Evolutionary conservation across 2,797 vertebrate genomes (phyloP).

Genomic region (Sebastiscus albofasciatus): DNA sequence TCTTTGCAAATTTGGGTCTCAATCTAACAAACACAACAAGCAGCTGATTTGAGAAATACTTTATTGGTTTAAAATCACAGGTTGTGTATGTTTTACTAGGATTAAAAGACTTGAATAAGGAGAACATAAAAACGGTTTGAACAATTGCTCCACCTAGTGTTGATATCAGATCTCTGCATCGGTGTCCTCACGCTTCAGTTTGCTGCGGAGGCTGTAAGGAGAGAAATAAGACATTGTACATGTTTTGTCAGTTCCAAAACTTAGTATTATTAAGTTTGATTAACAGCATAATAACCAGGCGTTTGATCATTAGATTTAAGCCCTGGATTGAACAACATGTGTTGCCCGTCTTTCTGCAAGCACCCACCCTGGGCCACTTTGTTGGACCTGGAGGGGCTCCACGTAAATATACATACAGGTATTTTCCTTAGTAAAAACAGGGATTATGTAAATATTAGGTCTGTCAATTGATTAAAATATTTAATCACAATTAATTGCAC

Average conservation of each 20-base stretch:
- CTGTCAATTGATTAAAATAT: too few relatives aligned
- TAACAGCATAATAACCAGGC: background rate
- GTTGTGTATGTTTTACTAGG: too few relatives aligned
- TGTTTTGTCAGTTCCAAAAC: background rate
- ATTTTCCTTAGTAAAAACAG: background rate
- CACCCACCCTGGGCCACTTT: background rate
- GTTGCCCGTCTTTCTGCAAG: too few relatives aligned
- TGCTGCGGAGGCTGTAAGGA: slow-evolving; percentile 71
- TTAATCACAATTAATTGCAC: too few relatives aligned
- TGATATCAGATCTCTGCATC: slow-evolving; percentile 50
- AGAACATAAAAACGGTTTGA: background rate
- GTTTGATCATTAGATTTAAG: background rate
- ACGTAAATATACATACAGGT: background rate
- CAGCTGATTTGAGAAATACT: background rate
- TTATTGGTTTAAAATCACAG: slow-evolving; percentile 45
- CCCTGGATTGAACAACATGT: background rate
- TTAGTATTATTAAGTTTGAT: background rate
- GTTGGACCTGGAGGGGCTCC: background rate
- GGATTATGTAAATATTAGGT: too few relatives aligned
- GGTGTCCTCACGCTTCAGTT: slow-evolving; percentile 64
- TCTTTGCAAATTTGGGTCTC: slow-evolving; percentile 20
- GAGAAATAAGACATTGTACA: background rate
- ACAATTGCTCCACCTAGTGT: slow-evolving; percentile 19
- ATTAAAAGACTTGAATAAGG: background rate
- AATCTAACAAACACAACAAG: background rate